phyloP scores from a whole-genome alignment of 2,888 invertebrate genomes.

The Macrosoma leucophasiata region DNA sequence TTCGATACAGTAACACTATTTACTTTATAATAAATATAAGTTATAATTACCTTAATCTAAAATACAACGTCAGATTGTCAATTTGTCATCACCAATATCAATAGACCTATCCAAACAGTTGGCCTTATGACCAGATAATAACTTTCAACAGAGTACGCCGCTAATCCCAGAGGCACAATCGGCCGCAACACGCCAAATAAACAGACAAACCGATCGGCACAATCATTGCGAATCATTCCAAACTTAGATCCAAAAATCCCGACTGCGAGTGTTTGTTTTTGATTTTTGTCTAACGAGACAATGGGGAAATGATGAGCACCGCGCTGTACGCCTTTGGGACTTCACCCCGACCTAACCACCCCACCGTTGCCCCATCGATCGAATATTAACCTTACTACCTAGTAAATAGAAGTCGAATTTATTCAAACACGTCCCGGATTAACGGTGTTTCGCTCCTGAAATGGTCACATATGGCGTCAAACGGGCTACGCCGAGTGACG shows the following conservation, averaged over 20 bases:
- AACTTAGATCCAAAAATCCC: slow-evolving; percentile 68
- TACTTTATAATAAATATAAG: too few species aligned
- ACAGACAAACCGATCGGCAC: slow-evolving; percentile 40
- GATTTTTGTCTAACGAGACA: slow-evolving; percentile 76
- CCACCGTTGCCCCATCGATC: slow-evolving; percentile 41
- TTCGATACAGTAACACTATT: too few species aligned
- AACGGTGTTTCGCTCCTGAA: slow-evolving; percentile 39
- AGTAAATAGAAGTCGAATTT: slow-evolving; percentile 39
- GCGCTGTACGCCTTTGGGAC: slow-evolving; percentile 57
- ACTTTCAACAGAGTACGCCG: slow-evolving; percentile 35
- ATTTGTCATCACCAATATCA: too few species aligned
- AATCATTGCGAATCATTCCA: slow-evolving; percentile 61
- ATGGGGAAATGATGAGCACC: slow-evolving; percentile 75
- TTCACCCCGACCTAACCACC: slow-evolving; percentile 41
- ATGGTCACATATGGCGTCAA: slow-evolving; percentile 69
- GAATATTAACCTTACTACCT: slow-evolving; percentile 42
- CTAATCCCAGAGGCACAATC: too few species aligned
- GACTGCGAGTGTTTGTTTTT: slow-evolving; percentile 69
- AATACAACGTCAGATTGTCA: slow-evolving; percentile 3
- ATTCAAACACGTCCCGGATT: slow-evolving; percentile 30
- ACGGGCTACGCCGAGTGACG: slow-evolving; percentile 68
- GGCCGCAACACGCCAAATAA: slow-evolving; percentile 45
- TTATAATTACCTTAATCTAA: too few species aligned
- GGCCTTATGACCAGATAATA: slow-evolving; percentile 30
- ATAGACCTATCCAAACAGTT: slow-evolving; percentile 20